Base-by-base conservation (phyloP, 30 jellyfish, hydroid and myxozoan species). In the Clytia hemisphaerica region DNA sequence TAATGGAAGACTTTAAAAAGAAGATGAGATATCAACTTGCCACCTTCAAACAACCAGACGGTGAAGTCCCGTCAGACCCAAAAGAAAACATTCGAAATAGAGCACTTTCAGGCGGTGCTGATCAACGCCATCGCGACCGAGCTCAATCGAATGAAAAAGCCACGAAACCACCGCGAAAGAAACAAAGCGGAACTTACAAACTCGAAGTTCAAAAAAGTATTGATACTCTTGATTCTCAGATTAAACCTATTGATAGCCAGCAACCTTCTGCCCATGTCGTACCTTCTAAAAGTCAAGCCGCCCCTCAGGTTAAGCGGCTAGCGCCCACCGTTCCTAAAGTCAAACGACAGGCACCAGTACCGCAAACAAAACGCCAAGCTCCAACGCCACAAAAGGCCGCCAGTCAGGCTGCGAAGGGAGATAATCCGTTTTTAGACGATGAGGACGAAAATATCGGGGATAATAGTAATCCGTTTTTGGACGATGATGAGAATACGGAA, bases 11-110 rank as follows among this genome's bases (percentile, higher is more conserved):
- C 28, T 86, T 86, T 83, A 70, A 78, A 65, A 65, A 72, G 29
- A 82, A 77, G 40, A 86, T 86, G 96, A 59, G 76, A 4, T 78
- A 71, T 42, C 92, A 78, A 54, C 78, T 86, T 21, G 66, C 89
- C 9, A 76, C 86, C 27, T 86, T 86, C 36, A 61, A 90, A 78
- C 82, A 88, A 24, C 60, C 84, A 15, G 76, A 72, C 26, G 14
- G 30, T 16, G 44, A 1, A 1, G 70, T 57, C 30, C 0, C 70
- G 30, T 9, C 42, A 26, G 70, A 57, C 16, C 42, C 70, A 2
- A 57, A 57, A 57, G 70, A 57, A 32, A 57, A 7, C 16, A 9
- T 33, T 1, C 25, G 30, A n/a, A 28, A n/a, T 10, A 44, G 46
- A 1, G 0, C 47, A 22, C 36, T 19, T 22, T 53, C 76, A 27